Conservation (phyloP, 2,888 invertebrate species). For the Cataglyphis albicans region DNA sequence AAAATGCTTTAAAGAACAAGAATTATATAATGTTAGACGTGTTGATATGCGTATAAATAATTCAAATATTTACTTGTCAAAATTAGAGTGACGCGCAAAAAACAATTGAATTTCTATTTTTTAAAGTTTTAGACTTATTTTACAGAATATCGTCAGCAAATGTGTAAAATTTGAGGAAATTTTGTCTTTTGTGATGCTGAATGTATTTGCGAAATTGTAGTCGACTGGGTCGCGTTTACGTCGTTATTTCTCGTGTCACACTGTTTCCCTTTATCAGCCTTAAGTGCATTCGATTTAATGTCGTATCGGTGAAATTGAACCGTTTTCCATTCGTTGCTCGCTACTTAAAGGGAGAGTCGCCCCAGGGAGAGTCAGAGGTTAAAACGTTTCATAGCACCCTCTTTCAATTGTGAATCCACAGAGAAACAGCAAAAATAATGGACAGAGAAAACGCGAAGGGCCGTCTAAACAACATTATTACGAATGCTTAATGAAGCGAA, state of each 20-base stretch:
- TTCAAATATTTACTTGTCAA: neutral
- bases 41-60: neutral
- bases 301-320: slow-evolving; percentile 46
- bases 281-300: slow-evolving; percentile 38
- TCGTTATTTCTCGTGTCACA: slow-evolving; percentile 15
- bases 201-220: slow-evolving; percentile 1
- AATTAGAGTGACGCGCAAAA: neutral
- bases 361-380: slow-evolving; percentile 49
- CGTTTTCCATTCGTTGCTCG: slow-evolving; percentile 42
- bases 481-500: neutral
- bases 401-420: slow-evolving; percentile 23
- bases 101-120: neutral
- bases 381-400: slow-evolving; percentile 53
- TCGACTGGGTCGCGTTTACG: slow-evolving; percentile 20
- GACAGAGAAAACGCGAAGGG: neutral
- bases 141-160: neutral
- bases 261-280: slow-evolving; percentile 43
- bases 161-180: neutral
- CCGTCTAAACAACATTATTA: neutral
- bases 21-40: neutral
- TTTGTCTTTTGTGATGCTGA: neutral
- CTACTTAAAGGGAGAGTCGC: slow-evolving; percentile 48
- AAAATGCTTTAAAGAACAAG: neutral
- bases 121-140: neutral
- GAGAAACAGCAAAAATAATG: slow-evolving; percentile 38